Evolutionary conservation across 2,888 invertebrate species (phyloP), one percentile per base, ranked within the genome.

Genomic region (Nebria salina): DNA sequence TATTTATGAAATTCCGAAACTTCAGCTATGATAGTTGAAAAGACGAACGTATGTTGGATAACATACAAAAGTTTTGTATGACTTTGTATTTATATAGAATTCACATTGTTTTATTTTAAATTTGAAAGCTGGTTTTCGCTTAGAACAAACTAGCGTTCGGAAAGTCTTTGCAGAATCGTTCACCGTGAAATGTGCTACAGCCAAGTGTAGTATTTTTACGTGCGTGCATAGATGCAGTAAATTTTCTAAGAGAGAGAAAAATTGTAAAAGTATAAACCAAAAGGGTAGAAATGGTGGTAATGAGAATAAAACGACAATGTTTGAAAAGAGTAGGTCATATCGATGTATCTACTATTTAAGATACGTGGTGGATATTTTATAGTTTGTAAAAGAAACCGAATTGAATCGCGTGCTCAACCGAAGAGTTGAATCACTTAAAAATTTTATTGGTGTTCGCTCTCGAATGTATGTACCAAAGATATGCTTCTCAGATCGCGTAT

Each of bases 131-230:
- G 25, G 70, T 70, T 25, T 34, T 70, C 34, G 70, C 11, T 26
- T 70, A 11, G 70, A 34, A 70, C 34, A 70, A 25, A 70, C 11
- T 70, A 26, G 25, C 34, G 70, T 70, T 70, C 70, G 25, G 25
- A 20, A 70, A 70, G 11, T 70, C 70, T 70, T 70, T 70, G 25
- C 70, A 25, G 34, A 70, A 13, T 70, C 70, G 34, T 25, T 70
- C 70, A 70, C 70, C 70, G 70, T 70, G 25, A 70, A 70, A 70
- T 70, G 70, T 70, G 25, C 25, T 34, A 25, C 70, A 70, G 70
- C 34, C 54, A 54, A 54, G 54, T 54, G 54, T 8, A 54, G 8
- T 54, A 54, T 54, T 54, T 11, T 54, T 54, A 54, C 13, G 54
- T 54, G 54, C 54, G 54, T 54, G 54, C 54, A 54, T 54, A 54